A percentile compares a stretch with the other conserved stretches of the same genome.
Evolutionary conservation across 2,113 vertebrate genomes (phyloP).

Genomic region (Fulmarus glacialis): DNA sequence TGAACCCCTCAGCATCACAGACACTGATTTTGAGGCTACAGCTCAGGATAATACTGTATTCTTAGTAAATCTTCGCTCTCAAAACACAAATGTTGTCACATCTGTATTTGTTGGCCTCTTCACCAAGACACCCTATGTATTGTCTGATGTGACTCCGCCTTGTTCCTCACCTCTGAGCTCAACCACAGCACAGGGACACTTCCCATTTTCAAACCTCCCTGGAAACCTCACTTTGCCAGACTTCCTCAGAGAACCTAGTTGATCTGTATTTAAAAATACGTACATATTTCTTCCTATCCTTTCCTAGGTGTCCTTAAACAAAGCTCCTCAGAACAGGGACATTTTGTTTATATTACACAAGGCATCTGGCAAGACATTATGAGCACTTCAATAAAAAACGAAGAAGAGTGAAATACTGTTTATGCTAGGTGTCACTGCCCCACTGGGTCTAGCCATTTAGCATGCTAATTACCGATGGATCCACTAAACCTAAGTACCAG

Average conservation of each 20-base stretch:
- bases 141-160: background rate
- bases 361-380: background rate
- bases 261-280: background rate
- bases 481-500: background rate
- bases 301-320: background rate
- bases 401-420: background rate
- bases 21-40: background rate
- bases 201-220: background rate
- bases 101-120: background rate
- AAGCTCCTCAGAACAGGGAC: background rate
- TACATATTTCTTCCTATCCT: background rate
- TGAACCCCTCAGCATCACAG: background rate
- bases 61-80: background rate
- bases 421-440: background rate
- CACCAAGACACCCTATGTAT: background rate
- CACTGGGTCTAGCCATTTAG: background rate
- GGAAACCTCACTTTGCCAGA: background rate
- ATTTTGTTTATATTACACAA: background rate
- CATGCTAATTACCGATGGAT: background rate
- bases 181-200: fast-evolving
- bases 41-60: background rate
- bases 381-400: background rate
- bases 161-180: background rate
- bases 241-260: background rate
- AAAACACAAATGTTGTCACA: background rate